Percentiles rank a stretch among this genome's conserved stretches.
phyloP scores from a whole-genome alignment of 1,140 invertebrate species.

The Cydia amplana region DNA sequence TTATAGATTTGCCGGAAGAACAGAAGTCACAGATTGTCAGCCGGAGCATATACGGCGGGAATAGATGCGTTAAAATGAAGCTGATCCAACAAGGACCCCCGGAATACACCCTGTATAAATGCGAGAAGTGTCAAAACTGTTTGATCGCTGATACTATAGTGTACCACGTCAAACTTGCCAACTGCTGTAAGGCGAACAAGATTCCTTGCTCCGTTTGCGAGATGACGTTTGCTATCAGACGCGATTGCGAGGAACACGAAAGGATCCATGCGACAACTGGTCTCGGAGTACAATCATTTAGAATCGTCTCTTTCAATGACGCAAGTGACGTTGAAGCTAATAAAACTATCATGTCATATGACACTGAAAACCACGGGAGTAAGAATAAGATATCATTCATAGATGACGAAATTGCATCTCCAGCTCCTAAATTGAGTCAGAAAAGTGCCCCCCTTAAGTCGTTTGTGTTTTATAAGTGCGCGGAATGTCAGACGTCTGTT shows the following conservation, averaged over 20 bases:
- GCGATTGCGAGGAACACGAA: neutral
- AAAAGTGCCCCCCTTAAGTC: neutral
- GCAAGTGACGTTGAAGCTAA: constrained; percentile 26
- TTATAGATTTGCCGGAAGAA: constrained; percentile 34
- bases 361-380: neutral
- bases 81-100: constrained; percentile 16
- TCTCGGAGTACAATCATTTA: neutral
- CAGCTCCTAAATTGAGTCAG: neutral
- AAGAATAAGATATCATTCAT: neutral
- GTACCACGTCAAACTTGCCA: neutral
- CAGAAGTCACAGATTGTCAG: constrained; percentile 34
- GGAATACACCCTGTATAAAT: constrained; percentile 36
- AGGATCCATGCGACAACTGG: neutral
- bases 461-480: constrained; percentile 7
- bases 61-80: constrained; percentile 33
- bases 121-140: constrained; percentile 34
- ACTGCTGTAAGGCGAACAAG: neutral
- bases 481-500: neutral
- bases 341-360: neutral
- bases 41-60: constrained; percentile 37
- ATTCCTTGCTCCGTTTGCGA: neutral
- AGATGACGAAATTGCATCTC: neutral
- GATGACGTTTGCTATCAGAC: neutral
- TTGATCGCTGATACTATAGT: neutral
- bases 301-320: constrained; percentile 33